These are phyloP conservation scores for Phainopepla nitens DNA, from an alignment of 2,113 vertebrate genomes.

Conservation along the genomic window DNA sequence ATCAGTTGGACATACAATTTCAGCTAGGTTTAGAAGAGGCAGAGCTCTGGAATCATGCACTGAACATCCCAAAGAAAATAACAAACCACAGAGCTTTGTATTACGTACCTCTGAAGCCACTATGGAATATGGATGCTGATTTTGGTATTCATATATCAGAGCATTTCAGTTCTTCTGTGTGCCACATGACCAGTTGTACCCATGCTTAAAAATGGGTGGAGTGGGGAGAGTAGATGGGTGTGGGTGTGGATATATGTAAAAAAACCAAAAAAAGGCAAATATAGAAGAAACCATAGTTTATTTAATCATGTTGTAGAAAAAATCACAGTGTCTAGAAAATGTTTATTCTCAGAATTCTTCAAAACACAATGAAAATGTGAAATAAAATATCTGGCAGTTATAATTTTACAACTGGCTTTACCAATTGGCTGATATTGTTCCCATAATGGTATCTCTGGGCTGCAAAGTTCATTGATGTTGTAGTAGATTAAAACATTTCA, in stretches of 20 bases:
- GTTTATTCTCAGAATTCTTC: background rate
- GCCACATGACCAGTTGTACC: rapidly evolving
- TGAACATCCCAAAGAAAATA: background rate
- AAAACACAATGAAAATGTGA: background rate
- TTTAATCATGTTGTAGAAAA: background rate
- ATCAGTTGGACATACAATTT: background rate
- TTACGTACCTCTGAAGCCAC: background rate
- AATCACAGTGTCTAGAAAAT: background rate
- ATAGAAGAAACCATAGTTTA: background rate
- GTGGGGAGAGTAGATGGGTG: rapidly evolving
- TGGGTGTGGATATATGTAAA: background rate
- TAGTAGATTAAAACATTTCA: background rate
- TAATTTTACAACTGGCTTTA: background rate
- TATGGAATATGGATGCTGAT: background rate
- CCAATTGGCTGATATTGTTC: background rate
- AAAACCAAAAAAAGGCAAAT: background rate
- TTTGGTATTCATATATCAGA: background rate
- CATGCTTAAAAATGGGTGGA: background rate
- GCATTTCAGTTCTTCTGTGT: background rate
- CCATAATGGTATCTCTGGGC: background rate
- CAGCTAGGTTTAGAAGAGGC: background rate
- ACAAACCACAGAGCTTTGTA: background rate
- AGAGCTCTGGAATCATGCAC: background rate
- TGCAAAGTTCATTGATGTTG: background rate
- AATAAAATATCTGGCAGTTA: background rate